Base-by-base conservation (phyloP, 2,888 invertebrate genomes). In the Leptinotarsa juncta region DNA sequence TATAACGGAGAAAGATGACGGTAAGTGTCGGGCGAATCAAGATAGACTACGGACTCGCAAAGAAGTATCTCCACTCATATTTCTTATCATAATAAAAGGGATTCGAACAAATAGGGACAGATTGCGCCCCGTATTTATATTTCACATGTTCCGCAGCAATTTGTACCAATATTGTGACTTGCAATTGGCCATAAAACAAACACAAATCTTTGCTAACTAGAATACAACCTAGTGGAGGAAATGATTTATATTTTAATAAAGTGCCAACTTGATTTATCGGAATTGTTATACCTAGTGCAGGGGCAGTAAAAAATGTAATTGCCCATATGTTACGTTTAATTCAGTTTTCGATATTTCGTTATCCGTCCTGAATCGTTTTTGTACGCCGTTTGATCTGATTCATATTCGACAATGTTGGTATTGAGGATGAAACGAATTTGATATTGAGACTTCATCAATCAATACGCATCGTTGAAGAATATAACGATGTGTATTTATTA, bases 121-220 rank as follows among this genome's bases (percentile, higher is more conserved):
- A 86, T 86, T 83, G 86, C 84, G 71, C 82, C 48, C 81, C 84
- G 82, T 86, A 86, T 86, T 86, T 86, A 85, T 85, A 85, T 86
- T 85, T 85, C 83, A 85, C 85, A 82, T 84, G 86, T 84, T 83
- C 79, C 78, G 75, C 75, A 68, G 86, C 86, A 85, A 85, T 86
- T 85, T 86, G 85, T 86, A 85, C 85, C 85, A 85, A 85, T 85
- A 85, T 83, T 83, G 81, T 81, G 82, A 83, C 82, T 81, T 78
- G 80, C 82, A 84, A 85, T 83, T 83, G 85, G 80, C 85, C 81
- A 83, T 84, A 85, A 85, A 85, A 83, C 83, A 80, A 81, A 80
- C 82, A 82, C 80, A 81, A 81, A 83, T 83, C 82, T 82, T 81
- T 78, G 75, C 79, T 83, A 82, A 83, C 77, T 78, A 72, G 74